These are phyloP conservation scores for Herpetotheres cachinnans DNA, from an alignment of 2,113 vertebrate species.

Conservation along the genomic window DNA sequence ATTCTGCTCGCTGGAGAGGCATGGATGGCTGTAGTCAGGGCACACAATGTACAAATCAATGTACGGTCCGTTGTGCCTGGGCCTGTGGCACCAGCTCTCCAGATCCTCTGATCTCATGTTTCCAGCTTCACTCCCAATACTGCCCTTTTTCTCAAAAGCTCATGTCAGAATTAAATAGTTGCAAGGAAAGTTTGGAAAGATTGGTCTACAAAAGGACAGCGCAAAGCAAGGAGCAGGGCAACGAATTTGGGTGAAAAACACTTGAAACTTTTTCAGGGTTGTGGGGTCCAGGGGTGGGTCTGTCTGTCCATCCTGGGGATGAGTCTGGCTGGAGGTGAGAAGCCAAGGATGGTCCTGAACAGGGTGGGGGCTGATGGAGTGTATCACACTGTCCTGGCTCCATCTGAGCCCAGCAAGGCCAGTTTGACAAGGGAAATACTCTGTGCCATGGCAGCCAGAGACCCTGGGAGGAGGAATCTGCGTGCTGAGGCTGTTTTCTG, in stretches of 20 bases:
- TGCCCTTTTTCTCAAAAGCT: not conserved
- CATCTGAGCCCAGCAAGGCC: not conserved
- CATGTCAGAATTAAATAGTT: not conserved
- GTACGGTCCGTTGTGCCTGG: not conserved
- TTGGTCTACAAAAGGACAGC: not conserved
- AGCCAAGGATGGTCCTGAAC: not conserved
- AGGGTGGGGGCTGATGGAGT: not conserved
- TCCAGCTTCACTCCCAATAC: not conserved
- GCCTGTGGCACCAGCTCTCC: not conserved
- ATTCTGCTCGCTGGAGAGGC: not conserved
- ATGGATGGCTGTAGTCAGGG: not conserved
- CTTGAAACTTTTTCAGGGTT: not conserved
- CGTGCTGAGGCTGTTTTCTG: not conserved
- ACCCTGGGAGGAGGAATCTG: not conserved
- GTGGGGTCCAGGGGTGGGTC: not conserved
- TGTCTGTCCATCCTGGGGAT: not conserved
- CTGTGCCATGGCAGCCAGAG: not conserved
- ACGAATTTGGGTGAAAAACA: not conserved
- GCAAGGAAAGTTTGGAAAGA: not conserved
- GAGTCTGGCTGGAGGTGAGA: not conserved
- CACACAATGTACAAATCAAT: not conserved
- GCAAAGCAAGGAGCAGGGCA: not conserved
- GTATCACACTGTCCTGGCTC: not conserved
- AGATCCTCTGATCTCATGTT: not conserved
- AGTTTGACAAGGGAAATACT: not conserved